Evolutionary conservation across 2,888 invertebrate genomes (phyloP), one percentile per base, ranked within the genome.

Genomic region (Lathronympha strigana): DNA sequence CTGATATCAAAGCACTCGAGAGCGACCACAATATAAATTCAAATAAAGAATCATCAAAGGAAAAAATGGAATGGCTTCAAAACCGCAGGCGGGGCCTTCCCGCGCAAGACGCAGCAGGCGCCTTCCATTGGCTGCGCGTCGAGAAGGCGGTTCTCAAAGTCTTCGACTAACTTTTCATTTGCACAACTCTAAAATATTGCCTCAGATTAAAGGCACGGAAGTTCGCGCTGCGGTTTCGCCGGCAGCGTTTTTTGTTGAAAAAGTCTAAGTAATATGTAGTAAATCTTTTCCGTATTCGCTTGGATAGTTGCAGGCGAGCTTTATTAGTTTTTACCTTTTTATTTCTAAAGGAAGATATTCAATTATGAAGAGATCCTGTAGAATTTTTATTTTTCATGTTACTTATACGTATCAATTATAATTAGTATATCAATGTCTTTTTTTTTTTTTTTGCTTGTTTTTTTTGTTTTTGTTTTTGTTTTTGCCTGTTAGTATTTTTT

Each of bases 161-260:
- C 87, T 87, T 88, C 73, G 84, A 84, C 84, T 82, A 90, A 92
- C 90, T 90, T 91, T 92, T 90, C 91, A 91, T 91, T 92, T 91
- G 90, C 88, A 88, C 87, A 81, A 84, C 82, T 82, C 86, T 88
- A 83, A 90, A 90, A 90, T 90, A 91, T 90, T 86, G 86, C 86
- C 82, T 70, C 78, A 83, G 90, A 90, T 90, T 90, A 90, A 87
- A 88, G 81, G 81, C 79, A 80, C 77, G 82, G 81, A 87, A 90
- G 82, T 88, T 86, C 79, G 78, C 79, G 78, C 76, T 88, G 91
- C 81, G 90, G 90, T 88, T 87, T 80, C 70, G 72, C 77, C 77
- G 74, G 79, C 85, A 86, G 82, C 82, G 81, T 31, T 73, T 77
- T 85, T 86, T 86, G 28, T 43, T 84, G 76, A 33, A 33, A 68